Base-by-base conservation (phyloP, 1,140 invertebrate species). In the Drosophila murphyi region DNA sequence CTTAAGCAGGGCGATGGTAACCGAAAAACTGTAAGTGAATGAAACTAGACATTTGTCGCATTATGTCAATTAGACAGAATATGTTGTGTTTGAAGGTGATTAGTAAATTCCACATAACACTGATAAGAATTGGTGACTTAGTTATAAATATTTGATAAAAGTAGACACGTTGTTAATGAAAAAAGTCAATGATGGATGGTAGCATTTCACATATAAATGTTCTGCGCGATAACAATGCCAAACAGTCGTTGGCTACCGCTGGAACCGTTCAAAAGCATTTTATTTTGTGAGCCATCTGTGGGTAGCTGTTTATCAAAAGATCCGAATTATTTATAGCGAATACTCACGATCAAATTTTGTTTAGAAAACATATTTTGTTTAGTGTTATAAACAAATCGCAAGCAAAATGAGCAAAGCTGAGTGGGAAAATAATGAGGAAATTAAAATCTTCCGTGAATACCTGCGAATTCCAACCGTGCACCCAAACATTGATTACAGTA, bases 391-490 rank as follows among this genome's bases (percentile, higher is more conserved):
- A 50, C 28, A 4, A 32, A 37, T 8, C 6, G 2, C 7, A 28
- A 51, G 34, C 3, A 69, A 63, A 48, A 87, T 87, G 82, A 73
- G 69, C 50, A 52, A 61, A 54, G n/a, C 63, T 4, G 59, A 78
- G 34, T 93, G 81, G 91, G 91, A 92, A 81, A 94, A 96, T 81
- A 92, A 94, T 90, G 93, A 94, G 90, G 96, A 96, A 89, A 95
- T 97, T 72, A 94, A 95, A 52, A 96, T 96, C 81, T 98, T 98
- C 91, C 94, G 95, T 32, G 95, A 97, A 90, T 98, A 98, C 93
- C 90, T 98, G 34, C 93, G 94, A 65, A 96, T 97, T 55, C 96
- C 96, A 1, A 96, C 96, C 4, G 96, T 97, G 3, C 97, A 98
- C 71, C 97, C 97, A 0, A 92, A 96, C 90, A 93, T 97, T 32